Evolutionary conservation across 1,140 invertebrate genomes (phyloP).

Genomic region (Drosophila sechellia): DNA sequence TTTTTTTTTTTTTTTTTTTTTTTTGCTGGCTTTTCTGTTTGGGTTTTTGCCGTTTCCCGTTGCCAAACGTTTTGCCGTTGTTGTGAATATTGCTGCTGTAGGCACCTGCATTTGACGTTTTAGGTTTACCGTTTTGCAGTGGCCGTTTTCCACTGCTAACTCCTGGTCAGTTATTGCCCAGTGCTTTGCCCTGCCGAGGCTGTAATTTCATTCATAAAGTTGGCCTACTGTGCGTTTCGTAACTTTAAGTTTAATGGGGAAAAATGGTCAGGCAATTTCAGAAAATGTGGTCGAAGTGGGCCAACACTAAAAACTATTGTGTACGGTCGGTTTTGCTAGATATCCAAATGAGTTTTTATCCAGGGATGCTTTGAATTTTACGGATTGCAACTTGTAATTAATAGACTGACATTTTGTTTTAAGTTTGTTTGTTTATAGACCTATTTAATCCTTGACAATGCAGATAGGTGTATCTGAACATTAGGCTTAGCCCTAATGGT

Average conservation of each 20-base stretch:
- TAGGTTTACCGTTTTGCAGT: conserved; percentile 59
- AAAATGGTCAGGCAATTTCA: not conserved
- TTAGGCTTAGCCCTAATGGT: conserved; percentile 14
- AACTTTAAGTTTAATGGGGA: conserved; percentile 15
- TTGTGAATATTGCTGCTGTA: conserved; percentile 48
- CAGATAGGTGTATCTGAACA: not conserved
- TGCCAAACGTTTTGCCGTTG: conserved; percentile 54
- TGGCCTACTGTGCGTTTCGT: conserved; percentile 24
- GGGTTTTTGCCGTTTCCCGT: conserved; percentile 27
- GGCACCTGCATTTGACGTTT: conserved; percentile 74
- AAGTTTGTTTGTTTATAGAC: too few species aligned
- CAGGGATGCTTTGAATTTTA: too few species aligned
- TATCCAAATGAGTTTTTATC: not conserved
- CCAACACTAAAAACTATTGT: not conserved
- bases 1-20: conserved; percentile 15
- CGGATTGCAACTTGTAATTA: not conserved
- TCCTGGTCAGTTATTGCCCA: conserved; percentile 57
- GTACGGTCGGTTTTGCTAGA: not conserved
- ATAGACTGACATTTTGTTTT: too few species aligned
- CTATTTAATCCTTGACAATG: conserved; percentile 16
- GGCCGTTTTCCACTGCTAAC: conserved; percentile 41
- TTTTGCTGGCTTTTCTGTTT: conserved; percentile 3
- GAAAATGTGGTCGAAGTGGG: not conserved
- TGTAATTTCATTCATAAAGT: conserved; percentile 63
- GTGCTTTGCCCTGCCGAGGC: conserved; percentile 9